These are phyloP conservation scores for Standfussiana lucernea DNA, from an alignment of 2,888 invertebrate genomes.

Conservation along the genomic window DNA sequence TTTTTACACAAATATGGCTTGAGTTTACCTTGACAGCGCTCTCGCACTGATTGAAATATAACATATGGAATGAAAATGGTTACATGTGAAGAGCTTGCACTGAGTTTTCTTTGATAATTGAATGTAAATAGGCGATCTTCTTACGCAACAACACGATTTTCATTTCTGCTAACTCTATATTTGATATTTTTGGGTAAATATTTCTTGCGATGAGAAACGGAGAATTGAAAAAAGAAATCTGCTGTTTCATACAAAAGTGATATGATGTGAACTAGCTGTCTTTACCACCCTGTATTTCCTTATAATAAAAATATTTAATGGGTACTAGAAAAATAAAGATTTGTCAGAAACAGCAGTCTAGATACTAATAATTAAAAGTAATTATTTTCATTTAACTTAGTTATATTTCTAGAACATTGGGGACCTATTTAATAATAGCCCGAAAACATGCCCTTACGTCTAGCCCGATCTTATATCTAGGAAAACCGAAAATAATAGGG, in stretches of 20 bases:
- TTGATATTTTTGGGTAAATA: background rate
- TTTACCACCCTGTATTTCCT: too few relatives aligned
- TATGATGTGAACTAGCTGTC: too few relatives aligned
- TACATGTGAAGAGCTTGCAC: background rate
- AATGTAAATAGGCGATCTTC: background rate
- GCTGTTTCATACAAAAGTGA: too few relatives aligned
- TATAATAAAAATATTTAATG: background rate
- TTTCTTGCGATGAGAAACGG: background rate
- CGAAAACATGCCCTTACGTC: background rate
- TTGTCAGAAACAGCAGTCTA: background rate
- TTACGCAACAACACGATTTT: background rate
- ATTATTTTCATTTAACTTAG: background rate
- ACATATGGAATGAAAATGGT: background rate
- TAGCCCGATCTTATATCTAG: background rate
- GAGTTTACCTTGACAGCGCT: conserved; percentile 4
- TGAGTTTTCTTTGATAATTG: background rate
- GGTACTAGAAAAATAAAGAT: background rate
- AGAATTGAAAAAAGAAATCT: too few relatives aligned
- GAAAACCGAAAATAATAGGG: background rate
- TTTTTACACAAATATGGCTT: conserved; percentile 11
- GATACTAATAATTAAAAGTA: background rate
- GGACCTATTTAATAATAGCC: background rate
- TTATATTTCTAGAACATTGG: background rate
- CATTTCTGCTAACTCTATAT: background rate
- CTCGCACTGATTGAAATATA: background rate